These are phyloP conservation scores for Drosophila kikkawai DNA, from an alignment of 1,140 invertebrate genomes.

Conservation along the genomic window DNA sequence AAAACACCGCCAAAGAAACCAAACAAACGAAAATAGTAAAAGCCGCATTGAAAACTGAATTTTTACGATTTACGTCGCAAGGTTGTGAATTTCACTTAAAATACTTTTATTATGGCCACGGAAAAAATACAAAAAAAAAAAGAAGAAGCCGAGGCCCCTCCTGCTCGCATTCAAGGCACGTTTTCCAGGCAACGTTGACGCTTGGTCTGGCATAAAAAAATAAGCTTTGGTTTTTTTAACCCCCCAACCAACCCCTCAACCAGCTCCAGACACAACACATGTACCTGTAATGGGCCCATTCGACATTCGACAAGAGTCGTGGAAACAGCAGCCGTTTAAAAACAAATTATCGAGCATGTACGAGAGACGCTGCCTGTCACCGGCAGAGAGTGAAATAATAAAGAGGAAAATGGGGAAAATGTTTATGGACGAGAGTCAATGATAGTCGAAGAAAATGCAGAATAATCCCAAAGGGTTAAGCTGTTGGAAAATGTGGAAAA, in stretches of 20 bases:
- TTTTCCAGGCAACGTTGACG: conserved; percentile 74
- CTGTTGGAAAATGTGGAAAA: conserved; percentile 25
- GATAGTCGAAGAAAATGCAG: conserved; percentile 55
- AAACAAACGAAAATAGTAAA: conserved; percentile 44
- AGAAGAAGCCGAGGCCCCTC: conserved; percentile 17
- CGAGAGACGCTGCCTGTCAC: conserved; percentile 61
- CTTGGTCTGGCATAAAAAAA: conserved; percentile 70
- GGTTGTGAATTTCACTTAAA: conserved; percentile 82
- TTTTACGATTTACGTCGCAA: conserved; percentile 76
- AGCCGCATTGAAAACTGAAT: conserved; percentile 70
- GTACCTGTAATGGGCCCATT: conserved; percentile 67
- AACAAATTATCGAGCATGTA: conserved; percentile 81
- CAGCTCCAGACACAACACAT: conserved; percentile 53
- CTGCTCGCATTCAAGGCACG: conserved; percentile 77
- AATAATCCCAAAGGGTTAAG: conserved; percentile 51
- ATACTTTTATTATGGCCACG: conserved; percentile 75
- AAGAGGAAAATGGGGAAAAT: conserved; percentile 35
- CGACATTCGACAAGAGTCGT: conserved; percentile 63
- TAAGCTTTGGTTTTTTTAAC: conserved; percentile 59
- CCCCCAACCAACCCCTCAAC: not conserved
- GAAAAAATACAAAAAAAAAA: conserved; percentile 7
- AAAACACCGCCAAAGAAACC: conserved; percentile 36
- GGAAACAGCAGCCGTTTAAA: conserved; percentile 74
- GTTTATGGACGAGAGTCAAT: conserved; percentile 58
- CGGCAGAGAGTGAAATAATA: conserved; percentile 73